phyloP scores from a whole-genome alignment of 2,888 invertebrate species.

The Cheiracanthium punctorium region DNA sequence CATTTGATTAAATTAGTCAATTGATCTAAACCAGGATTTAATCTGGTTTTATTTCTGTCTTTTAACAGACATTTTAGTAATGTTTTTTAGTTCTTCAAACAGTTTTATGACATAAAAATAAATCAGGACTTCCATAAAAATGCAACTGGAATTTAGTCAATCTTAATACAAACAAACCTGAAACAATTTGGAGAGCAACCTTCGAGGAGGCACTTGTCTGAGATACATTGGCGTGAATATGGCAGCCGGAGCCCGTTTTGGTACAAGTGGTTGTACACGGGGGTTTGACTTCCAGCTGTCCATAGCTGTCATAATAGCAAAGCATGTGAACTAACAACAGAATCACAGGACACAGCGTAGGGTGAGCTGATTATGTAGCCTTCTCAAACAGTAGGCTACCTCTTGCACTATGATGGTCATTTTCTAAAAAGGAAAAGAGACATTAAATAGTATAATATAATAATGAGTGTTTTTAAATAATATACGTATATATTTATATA shows the following conservation, averaged over 20 bases:
- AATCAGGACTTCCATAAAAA: too few relatives aligned
- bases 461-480: too few relatives aligned
- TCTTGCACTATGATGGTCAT: background rate
- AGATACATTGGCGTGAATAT: conserved; percentile 45
- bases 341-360: background rate
- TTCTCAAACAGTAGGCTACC: background rate
- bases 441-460: too few relatives aligned
- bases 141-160: too few relatives aligned
- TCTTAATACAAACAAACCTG: too few relatives aligned
- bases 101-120: too few relatives aligned
- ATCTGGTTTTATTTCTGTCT: too few relatives aligned
- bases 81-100: too few relatives aligned
- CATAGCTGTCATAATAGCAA: conserved; percentile 38
- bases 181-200: conserved; percentile 71
- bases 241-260: conserved; percentile 23
- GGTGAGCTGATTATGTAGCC: background rate
- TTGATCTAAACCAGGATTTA: too few relatives aligned
- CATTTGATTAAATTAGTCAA: too few relatives aligned
- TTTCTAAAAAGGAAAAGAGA: conserved; percentile 14
- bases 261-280: conserved; percentile 52
- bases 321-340: background rate
- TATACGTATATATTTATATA: too few relatives aligned
- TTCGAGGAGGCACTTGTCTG: conserved; percentile 67
- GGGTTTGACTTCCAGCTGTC: conserved; percentile 63
- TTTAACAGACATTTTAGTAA: too few relatives aligned